A percentile compares a stretch with the other conserved stretches of the same genome.
Conservation (phyloP, 2,797 vertebrate genomes). For the Delichon dasypus region DNA sequence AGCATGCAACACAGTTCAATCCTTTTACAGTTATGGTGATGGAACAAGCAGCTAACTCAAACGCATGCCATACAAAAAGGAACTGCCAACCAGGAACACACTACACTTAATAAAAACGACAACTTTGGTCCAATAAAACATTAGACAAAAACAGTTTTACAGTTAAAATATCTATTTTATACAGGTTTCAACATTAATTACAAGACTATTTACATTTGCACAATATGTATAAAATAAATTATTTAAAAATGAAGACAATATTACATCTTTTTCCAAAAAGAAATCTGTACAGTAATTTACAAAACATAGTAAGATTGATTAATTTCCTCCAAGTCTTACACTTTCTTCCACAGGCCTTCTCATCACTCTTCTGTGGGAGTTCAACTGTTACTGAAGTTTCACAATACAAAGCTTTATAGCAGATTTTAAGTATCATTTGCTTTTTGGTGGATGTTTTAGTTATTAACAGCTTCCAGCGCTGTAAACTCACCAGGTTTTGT, state of each 20-base stretch:
- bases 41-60: constrained; percentile 82
- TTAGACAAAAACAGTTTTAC: constrained; percentile 90
- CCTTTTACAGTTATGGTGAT: constrained; percentile 83
- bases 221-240: constrained; percentile 99
- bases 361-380: constrained; percentile 64
- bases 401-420: constrained; percentile 42
- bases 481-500: constrained; percentile 52
- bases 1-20: constrained; percentile 91
- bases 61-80: constrained; percentile 84
- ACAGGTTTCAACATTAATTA: constrained; percentile 97
- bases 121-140: constrained; percentile 99
- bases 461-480: constrained; percentile 79
- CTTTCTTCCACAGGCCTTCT: constrained; percentile 71
- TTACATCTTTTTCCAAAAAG: constrained; percentile 78
- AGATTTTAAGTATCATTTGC: constrained; percentile 15
- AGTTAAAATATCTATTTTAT: constrained; percentile 95
- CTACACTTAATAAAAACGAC: constrained; percentile 84
- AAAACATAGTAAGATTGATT: constrained; percentile 72
- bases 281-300: constrained; percentile 79
- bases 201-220: constrained; percentile 99
- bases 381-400: constrained; percentile 49
- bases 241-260: constrained; percentile 87
- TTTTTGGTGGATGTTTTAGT: constrained; percentile 64
- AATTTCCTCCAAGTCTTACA: constrained; percentile 54
- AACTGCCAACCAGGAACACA: constrained; percentile 81